Base-by-base conservation (phyloP, 1,140 invertebrate species). In the Euschistus heros region DNA sequence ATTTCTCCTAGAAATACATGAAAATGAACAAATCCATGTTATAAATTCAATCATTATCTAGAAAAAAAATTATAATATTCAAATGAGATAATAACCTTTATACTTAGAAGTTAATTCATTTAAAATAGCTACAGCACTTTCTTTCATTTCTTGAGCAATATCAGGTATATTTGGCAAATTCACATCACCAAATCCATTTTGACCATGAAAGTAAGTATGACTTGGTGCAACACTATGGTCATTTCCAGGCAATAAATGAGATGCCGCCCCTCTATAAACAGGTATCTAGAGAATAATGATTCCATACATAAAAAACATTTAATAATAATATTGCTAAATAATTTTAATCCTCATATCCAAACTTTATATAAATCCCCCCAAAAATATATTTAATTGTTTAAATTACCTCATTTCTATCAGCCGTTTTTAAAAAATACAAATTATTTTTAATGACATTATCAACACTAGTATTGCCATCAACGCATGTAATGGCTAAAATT, bases 181-280 rank as follows among this genome's bases (percentile, higher is more conserved):
- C 55, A 73, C 74, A 73, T 85, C 84, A 0, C 85, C 84, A 70
- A 89, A 85, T 13, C 86, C 86, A 75, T 88, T 84, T 6, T 67
- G 68, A 0, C 86, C 86, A 74, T 83, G 79, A 72, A 75, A 82
- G 27, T 70, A 67, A 14, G 27, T 33, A 22, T 61, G 42, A 57
- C 26, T 30, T 26, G 70, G 67, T 8, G 47, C 17, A 13, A 62
- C 20, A 61, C 17, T 20, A 30, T 13, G 7, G 37, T 47, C 20
- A 18, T 68, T 54, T 24, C 50, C 26, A 42, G 62, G 54, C 54
- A 69, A 64, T 10, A 87, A 68, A 14, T 80, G 72, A 10, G 78
- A 75, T 24, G 76, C 68, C 8, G 80, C 80, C 37, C 86, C 86
- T 72, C 76, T 72, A 73, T 76, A 86, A 26, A 87, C 80, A 55